Conservation (phyloP, 2,113 vertebrate species). For the Phyllostomus hastatus region DNA sequence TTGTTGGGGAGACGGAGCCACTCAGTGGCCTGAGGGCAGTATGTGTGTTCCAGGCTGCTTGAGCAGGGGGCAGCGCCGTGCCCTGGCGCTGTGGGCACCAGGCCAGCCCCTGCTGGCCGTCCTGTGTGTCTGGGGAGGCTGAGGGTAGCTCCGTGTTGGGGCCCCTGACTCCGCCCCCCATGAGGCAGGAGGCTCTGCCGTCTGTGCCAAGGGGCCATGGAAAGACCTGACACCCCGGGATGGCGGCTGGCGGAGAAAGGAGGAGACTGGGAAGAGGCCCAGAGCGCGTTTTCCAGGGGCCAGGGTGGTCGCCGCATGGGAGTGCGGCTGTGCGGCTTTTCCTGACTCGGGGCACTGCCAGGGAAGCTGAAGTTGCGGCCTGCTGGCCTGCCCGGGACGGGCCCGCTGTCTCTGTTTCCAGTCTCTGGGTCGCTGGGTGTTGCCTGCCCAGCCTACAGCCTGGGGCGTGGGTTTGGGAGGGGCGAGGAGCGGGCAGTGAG, state of each 20-base stretch:
- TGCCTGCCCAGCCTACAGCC: background rate
- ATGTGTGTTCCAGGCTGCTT: background rate
- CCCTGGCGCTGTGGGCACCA: no score
- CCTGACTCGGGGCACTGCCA: background rate
- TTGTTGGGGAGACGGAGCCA: background rate
- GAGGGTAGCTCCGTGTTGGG: background rate
- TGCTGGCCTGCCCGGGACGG: background rate
- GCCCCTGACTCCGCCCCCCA: background rate
- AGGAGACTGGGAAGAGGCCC: background rate
- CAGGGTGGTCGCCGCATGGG: background rate
- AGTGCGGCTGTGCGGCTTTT: background rate
- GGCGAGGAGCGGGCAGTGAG: background rate
- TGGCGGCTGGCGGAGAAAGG: background rate
- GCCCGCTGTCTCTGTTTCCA: background rate
- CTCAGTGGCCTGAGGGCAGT: background rate
- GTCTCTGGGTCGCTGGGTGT: background rate
- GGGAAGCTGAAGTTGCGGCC: background rate
- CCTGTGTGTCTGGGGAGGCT: background rate
- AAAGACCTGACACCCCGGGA: fast-evolving
- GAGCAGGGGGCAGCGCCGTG: background rate
- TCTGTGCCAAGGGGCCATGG: fast-evolving
- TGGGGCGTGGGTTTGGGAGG: fast-evolving
- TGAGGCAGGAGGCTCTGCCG: background rate
- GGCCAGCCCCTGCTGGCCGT: no score
- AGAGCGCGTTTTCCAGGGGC: background rate